Evolutionary conservation across 2,888 invertebrate genomes (phyloP).

Genomic region (Drosophila nr. fundita): DNA sequence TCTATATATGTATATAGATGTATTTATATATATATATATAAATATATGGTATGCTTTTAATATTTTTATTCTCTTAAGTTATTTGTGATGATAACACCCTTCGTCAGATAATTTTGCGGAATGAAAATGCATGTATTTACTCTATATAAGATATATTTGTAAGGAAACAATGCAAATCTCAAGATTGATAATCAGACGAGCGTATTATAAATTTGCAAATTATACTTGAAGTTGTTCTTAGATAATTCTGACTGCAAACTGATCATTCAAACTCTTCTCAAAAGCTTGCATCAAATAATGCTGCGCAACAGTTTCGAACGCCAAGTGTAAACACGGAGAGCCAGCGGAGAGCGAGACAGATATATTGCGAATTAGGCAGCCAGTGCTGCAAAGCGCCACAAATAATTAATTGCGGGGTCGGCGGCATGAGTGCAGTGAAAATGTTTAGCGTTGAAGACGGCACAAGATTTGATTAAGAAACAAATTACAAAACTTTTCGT

Average conservation of each 20-base stretch:
- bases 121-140: background rate
- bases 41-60: slow-evolving; percentile 21
- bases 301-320: slow-evolving; percentile 42
- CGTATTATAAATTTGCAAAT: background rate
- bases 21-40: background rate
- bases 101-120: background rate
- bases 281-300: slow-evolving; percentile 12
- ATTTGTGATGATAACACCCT: background rate
- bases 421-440: slow-evolving; percentile 71
- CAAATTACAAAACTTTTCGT: slow-evolving; percentile 48
- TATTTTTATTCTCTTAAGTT: background rate
- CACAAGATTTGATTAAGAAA: slow-evolving; percentile 69
- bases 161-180: background rate
- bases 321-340: slow-evolving; percentile 40
- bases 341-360: slow-evolving; percentile 39
- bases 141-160: background rate
- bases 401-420: slow-evolving; percentile 63
- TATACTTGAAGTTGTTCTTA: background rate
- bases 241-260: background rate
- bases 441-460: slow-evolving; percentile 75
- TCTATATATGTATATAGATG: too few species aligned
- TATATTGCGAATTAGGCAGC: slow-evolving; percentile 55
- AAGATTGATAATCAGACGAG: background rate
- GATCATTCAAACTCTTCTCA: slow-evolving; percentile 1
- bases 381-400: slow-evolving; percentile 63